Conservation (phyloP, 2,113 vertebrate species). For the Serilophus lunatus region DNA sequence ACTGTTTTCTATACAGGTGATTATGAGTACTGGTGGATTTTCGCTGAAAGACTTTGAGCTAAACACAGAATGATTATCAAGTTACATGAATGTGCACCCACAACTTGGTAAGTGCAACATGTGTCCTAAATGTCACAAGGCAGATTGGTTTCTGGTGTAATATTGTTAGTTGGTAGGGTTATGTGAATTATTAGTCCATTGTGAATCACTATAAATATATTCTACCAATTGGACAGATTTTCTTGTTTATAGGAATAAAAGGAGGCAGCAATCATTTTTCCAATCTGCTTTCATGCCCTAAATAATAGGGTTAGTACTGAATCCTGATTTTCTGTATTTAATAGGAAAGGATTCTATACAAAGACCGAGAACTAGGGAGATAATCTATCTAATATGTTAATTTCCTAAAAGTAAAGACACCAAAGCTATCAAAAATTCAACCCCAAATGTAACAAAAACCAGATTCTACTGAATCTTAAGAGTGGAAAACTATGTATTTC, state of each 20-base stretch:
- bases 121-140: background rate
- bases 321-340: background rate
- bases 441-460: background rate
- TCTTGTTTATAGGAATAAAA: slow-evolving; percentile 1
- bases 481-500: background rate
- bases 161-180: background rate
- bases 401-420: background rate
- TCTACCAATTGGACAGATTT: background rate
- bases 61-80: background rate
- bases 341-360: background rate
- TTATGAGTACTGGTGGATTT: background rate
- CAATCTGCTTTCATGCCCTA: background rate
- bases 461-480: background rate
- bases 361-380: background rate
- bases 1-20: background rate
- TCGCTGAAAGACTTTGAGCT: background rate
- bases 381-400: background rate
- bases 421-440: background rate
- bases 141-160: background rate
- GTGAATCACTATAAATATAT: background rate
- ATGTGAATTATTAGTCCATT: background rate
- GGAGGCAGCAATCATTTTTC: background rate
- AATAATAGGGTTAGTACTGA: background rate
- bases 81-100: background rate
- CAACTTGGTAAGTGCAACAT: background rate